phyloP scores from a whole-genome alignment of 1,140 invertebrate genomes.

The Drosophila obscura region DNA sequence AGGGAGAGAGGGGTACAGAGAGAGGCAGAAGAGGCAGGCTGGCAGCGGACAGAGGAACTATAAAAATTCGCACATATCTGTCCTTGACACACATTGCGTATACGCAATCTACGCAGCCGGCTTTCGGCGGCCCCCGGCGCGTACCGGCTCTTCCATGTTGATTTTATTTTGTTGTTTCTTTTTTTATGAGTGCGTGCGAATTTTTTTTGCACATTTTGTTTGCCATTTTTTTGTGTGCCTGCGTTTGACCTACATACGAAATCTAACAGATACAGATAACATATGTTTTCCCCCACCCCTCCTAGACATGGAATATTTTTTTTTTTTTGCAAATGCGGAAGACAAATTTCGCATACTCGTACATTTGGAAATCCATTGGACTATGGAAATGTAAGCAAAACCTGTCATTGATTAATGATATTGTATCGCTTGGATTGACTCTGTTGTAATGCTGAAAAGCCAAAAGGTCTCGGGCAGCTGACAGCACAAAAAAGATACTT shows the following conservation, averaged over 20 bases:
- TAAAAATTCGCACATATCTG: conserved; percentile 83
- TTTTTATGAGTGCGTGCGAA: conserved; percentile 62
- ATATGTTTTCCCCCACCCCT: conserved; percentile 48
- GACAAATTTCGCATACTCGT: conserved; percentile 36
- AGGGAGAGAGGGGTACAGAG: conserved; percentile 4
- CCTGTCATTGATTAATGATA: conserved; percentile 39
- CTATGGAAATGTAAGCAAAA: no score
- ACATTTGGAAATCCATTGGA: conserved; percentile 13
- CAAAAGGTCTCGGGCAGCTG: conserved; percentile 18
- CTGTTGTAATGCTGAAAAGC: not conserved
- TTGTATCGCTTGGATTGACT: conserved; percentile 7
- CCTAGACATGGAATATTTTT: conserved; percentile 5
- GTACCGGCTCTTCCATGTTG: no score
- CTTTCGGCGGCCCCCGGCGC: conserved; percentile 6
- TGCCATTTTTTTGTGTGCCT: conserved; percentile 14
- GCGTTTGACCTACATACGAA: conserved; percentile 69
- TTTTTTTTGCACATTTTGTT: conserved; percentile 30
- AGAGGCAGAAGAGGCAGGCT: not conserved
- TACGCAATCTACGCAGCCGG: conserved; percentile 77
- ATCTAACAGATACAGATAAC: conserved; percentile 71
- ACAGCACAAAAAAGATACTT: not conserved
- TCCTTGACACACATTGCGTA: conserved; percentile 83
- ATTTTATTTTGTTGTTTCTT: not conserved
- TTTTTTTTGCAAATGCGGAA: conserved; percentile 16
- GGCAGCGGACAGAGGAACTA: conserved; percentile 7